phyloP scores from a whole-genome alignment of 2,113 vertebrate species.

The Syngnathoides biaculeatus region DNA sequence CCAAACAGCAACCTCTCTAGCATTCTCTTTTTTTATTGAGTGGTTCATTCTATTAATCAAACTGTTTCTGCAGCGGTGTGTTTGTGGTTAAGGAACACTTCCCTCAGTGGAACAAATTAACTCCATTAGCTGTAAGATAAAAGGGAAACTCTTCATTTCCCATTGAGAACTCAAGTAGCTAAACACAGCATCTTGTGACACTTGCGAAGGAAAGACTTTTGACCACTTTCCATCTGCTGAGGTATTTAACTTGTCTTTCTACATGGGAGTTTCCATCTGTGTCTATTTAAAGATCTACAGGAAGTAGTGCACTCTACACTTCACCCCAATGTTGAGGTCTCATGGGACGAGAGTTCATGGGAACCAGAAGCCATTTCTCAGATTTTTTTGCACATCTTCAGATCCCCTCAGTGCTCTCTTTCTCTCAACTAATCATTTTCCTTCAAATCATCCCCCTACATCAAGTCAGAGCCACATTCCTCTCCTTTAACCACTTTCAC shows the following conservation, averaged over 20 bases:
- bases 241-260: slow-evolving; percentile 10
- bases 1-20: slow-evolving; percentile 46
- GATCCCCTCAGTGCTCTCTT: slow-evolving; percentile 22
- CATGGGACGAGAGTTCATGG: slow-evolving; percentile 61
- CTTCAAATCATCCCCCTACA: neutral
- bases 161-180: slow-evolving; percentile 43
- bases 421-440: slow-evolving; percentile 32
- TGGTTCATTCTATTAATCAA: slow-evolving; percentile 53
- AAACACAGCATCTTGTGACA: slow-evolving; percentile 32
- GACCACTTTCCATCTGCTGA: slow-evolving; percentile 22
- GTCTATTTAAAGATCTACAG: slow-evolving; percentile 56
- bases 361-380: slow-evolving; percentile 51
- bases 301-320: slow-evolving; percentile 50
- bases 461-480: neutral
- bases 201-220: slow-evolving; percentile 21
- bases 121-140: slow-evolving; percentile 58
- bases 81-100: slow-evolving; percentile 57
- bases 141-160: slow-evolving; percentile 51
- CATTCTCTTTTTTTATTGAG: slow-evolving; percentile 56
- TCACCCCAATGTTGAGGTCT: slow-evolving; percentile 41
- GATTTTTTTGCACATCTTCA: slow-evolving; percentile 38
- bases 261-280: slow-evolving; percentile 46
- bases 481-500: slow-evolving; percentile 9
- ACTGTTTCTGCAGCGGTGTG: slow-evolving; percentile 49
- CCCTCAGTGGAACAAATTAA: slow-evolving; percentile 67